These are phyloP conservation scores for Larimichthys crocea DNA, from an alignment of 2,113 vertebrate species.

Conservation along the genomic window DNA sequence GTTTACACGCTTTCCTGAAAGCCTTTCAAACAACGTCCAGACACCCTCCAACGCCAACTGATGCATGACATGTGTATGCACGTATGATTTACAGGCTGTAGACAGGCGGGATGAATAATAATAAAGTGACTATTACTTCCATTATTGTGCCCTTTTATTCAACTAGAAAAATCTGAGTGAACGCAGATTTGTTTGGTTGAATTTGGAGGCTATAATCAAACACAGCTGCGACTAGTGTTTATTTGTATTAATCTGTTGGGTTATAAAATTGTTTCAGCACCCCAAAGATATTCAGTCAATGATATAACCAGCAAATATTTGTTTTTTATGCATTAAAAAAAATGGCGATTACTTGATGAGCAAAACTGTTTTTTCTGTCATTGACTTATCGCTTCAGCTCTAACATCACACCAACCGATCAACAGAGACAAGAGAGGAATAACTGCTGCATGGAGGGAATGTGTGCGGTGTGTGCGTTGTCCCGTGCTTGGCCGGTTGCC, in stretches of 20 bases:
- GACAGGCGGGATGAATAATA: background rate
- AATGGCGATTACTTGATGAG: background rate
- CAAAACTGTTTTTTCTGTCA: background rate
- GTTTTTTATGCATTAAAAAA: background rate
- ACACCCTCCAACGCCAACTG: background rate
- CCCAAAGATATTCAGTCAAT: background rate
- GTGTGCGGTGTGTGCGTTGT: constrained; percentile 38
- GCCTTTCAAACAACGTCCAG: background rate
- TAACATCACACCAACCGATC: background rate
- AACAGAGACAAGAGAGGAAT: constrained; percentile 1
- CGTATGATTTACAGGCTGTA: background rate
- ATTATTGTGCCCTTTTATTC: background rate
- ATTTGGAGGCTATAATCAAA: background rate
- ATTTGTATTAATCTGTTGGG: background rate
- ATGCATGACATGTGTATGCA: background rate
- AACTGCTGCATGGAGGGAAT: constrained; percentile 23
- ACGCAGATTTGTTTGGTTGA: background rate
- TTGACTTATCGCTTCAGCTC: background rate
- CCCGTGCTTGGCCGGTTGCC: constrained; percentile 40
- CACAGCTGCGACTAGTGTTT: background rate
- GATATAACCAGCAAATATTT: background rate
- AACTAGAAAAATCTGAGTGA: background rate
- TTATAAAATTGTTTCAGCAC: background rate
- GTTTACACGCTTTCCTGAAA: constrained; percentile 7
- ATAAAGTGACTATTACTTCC: background rate